Percentiles rank a stretch among this genome's conserved stretches.
phyloP scores from a whole-genome alignment of 2,888 invertebrate genomes.

The Mechanitis mazaeus region DNA sequence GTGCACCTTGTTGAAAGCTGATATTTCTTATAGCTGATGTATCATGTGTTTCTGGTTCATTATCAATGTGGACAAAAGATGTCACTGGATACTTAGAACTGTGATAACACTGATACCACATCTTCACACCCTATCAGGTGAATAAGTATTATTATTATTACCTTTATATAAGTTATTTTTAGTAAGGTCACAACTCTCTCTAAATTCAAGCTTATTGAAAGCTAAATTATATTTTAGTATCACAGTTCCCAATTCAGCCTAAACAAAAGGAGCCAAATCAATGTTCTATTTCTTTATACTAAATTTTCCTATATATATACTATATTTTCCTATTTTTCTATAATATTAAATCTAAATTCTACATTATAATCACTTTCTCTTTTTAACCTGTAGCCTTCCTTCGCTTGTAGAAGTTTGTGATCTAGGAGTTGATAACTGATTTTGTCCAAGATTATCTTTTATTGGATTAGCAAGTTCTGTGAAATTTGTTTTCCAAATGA shows the following conservation, averaged over 20 bases:
- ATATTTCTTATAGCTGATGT: slow-evolving; percentile 19
- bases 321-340: slow-evolving; percentile 18
- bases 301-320: background rate
- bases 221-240: slow-evolving; percentile 50
- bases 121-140: slow-evolving; percentile 58
- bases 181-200: slow-evolving; percentile 48
- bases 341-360: slow-evolving; percentile 21
- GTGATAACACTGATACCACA: slow-evolving; percentile 69
- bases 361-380: slow-evolving; percentile 39
- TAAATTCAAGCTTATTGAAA: slow-evolving; percentile 59
- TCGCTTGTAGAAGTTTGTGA: slow-evolving; percentile 41
- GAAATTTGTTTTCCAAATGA: slow-evolving; percentile 75
- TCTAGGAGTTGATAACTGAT: slow-evolving; percentile 38
- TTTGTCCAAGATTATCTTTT: slow-evolving; percentile 56
- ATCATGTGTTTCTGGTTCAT: slow-evolving; percentile 35
- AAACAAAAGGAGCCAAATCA: slow-evolving; percentile 33
- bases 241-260: slow-evolving; percentile 49
- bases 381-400: slow-evolving; percentile 54
- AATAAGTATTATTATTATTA: slow-evolving; percentile 44
- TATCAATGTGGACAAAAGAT: slow-evolving; percentile 61
- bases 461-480: slow-evolving; percentile 51
- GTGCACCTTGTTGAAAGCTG: slow-evolving; percentile 23
- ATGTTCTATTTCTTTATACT: slow-evolving; percentile 13
- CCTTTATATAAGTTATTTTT: slow-evolving; percentile 37
- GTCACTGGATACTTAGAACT: slow-evolving; percentile 58